These are phyloP conservation scores for Drosophila sp. DNA, from an alignment of 1,140 invertebrate species.

Conservation along the genomic window DNA sequence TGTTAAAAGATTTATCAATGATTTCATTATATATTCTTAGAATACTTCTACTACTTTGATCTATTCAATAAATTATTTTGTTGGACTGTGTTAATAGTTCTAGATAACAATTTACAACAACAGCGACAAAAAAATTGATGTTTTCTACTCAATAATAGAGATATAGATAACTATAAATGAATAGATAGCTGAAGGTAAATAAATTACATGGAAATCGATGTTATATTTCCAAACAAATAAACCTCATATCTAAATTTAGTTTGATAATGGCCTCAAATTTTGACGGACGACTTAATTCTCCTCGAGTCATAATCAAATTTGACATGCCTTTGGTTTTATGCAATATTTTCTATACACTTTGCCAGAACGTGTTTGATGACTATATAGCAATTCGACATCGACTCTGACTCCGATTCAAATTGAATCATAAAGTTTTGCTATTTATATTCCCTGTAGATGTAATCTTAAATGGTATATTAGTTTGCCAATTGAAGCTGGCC, in stretches of 20 bases:
- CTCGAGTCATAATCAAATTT: slow-evolving; percentile 3
- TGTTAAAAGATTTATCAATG: neutral
- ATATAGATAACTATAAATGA: slow-evolving; percentile 6
- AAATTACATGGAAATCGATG: slow-evolving; percentile 6
- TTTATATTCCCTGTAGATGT: neutral
- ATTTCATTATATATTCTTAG: neutral
- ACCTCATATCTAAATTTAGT: slow-evolving; percentile 4
- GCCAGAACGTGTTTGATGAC: neutral
- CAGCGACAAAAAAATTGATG: neutral
- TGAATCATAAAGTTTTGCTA: neutral
- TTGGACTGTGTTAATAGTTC: neutral
- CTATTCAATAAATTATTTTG: neutral
- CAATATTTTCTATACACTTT: neutral
- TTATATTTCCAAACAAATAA: neutral
- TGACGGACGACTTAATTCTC: slow-evolving; percentile 4
- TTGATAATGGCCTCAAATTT: slow-evolving; percentile 6
- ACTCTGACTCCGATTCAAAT: neutral
- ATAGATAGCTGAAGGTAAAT: neutral
- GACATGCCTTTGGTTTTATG: neutral
- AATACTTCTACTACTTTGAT: no score
- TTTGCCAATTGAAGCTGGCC: neutral
- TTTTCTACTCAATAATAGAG: neutral
- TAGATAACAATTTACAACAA: neutral
- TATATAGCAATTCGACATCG: neutral
- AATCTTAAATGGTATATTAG: neutral